These are phyloP conservation scores for Mustelus asterias DNA, from an alignment of 2,113 vertebrate genomes.

Conservation along the genomic window DNA sequence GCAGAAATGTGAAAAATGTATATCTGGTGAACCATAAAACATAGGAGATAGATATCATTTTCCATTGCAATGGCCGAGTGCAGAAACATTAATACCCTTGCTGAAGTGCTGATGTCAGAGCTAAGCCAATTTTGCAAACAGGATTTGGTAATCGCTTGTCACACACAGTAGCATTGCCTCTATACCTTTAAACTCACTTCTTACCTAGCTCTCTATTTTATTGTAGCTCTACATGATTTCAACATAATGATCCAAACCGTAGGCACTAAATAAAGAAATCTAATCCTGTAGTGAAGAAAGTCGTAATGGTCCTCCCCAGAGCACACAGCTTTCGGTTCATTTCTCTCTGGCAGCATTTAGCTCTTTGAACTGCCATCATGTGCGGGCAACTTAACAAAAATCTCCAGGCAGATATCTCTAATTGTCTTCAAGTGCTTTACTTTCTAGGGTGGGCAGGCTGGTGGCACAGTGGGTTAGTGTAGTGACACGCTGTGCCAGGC, in stretches of 20 bases:
- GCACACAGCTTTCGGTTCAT: background rate
- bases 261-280: conserved; percentile 20
- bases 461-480: conserved; percentile 21
- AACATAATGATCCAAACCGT: conserved; percentile 1
- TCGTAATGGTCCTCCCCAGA: background rate
- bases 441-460: background rate
- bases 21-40: background rate
- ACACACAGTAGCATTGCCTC: background rate
- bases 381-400: conserved; percentile 1
- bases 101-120: conserved; percentile 22
- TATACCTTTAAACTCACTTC: conserved; percentile 6
- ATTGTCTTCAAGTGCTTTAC: conserved; percentile 4
- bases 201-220: conserved; percentile 11
- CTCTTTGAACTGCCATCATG: conserved; percentile 11
- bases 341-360: conserved; percentile 1
- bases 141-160: conserved; percentile 29
- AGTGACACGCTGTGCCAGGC: background rate
- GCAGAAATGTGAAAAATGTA: background rate
- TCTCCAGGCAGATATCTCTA: background rate
- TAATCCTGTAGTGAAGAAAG: background rate
- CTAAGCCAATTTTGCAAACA: conserved; percentile 14
- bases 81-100: background rate
- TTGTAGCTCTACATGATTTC: background rate
- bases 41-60: conserved; percentile 4
- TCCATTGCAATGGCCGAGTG: conserved; percentile 5